These are phyloP conservation scores for Asobara japonica DNA, from an alignment of 1,140 invertebrate genomes.

Conservation along the genomic window DNA sequence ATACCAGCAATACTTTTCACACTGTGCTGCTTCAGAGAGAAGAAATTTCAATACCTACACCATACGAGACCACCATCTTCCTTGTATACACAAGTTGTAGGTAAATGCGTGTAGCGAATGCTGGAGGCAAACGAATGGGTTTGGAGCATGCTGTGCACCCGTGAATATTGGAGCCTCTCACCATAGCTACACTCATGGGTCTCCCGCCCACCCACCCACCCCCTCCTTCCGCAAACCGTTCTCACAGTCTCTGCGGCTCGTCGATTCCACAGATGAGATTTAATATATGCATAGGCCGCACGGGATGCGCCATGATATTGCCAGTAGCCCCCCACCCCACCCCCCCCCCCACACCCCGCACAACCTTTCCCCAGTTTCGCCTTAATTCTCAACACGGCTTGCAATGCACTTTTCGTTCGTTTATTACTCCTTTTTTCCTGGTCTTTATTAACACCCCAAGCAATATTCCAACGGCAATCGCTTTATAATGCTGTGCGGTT, in stretches of 20 bases:
- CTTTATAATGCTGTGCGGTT: background rate
- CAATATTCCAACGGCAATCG: background rate
- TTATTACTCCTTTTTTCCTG: background rate
- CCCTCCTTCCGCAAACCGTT: background rate
- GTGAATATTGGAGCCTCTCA: slow-evolving; percentile 6
- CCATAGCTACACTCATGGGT: background rate
- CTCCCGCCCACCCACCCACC: background rate
- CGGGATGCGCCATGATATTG: slow-evolving; percentile 5
- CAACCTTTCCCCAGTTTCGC: background rate
- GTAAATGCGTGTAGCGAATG: background rate
- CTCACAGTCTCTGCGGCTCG: background rate
- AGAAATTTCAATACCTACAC: background rate
- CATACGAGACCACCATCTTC: background rate
- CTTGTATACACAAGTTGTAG: background rate
- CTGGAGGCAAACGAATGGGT: background rate
- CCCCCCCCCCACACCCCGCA: background rate
- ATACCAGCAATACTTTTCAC: background rate
- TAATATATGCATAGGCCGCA: slow-evolving; percentile 20
- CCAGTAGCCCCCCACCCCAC: background rate
- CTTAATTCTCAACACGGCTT: background rate
- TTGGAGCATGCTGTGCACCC: background rate
- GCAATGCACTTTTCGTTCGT: background rate
- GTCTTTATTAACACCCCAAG: background rate
- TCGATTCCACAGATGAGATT: slow-evolving; percentile 19
- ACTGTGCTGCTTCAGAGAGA: background rate